Evolutionary conservation across 2,113 vertebrate species (phyloP), one percentile per base, ranked within the genome.

Genomic region (Gnathonemus longibarbis): DNA sequence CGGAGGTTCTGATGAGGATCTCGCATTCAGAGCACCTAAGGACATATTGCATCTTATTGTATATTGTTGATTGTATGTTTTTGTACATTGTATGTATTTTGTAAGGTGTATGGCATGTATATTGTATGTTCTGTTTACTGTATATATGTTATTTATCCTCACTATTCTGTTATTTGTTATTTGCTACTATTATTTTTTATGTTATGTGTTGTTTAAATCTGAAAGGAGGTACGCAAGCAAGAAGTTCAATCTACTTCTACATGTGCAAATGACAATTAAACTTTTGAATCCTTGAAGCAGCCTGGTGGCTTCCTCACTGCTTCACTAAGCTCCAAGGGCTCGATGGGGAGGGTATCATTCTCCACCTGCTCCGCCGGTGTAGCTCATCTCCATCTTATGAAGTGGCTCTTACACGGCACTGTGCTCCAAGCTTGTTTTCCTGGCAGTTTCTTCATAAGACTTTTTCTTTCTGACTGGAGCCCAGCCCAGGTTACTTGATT

Each of bases 401-500:
- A 39, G 15, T 1, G 11, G 5, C 13, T 77, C 35, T 39, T 3
- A 77, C 31, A 77, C 7, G 45, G 42, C 13, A 1, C 21, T 3
- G 19, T n/a, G 42, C 45, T n/a, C 1, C 9, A 48, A 24, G 21
- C 19, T n/a, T 27, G 45, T n/a, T 84, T 48, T 84, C 21, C 19
- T 84, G 83, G 2, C 83, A 27, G 21, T 5, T n/a, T 46, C 83
- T 84, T 96, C 95, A 95, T 96, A 97, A 35, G 96, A 95, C 92
- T 90, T 96, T 97, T 96, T 94, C 96, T 97, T 96, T 96, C 95
- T 97, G 96, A 94, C 95, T 93, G 95, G 95, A 94, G 92, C 93
- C 91, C 90, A 39, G 94, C 96, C 95, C 94, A 93, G 62, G 90
- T 87, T 91, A 90, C 96, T 96, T 97, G 96, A 97, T 97, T 97